Evolutionary conservation across 2,113 vertebrate species (phyloP).

Genomic region (Neodontobutis hainanensis): DNA sequence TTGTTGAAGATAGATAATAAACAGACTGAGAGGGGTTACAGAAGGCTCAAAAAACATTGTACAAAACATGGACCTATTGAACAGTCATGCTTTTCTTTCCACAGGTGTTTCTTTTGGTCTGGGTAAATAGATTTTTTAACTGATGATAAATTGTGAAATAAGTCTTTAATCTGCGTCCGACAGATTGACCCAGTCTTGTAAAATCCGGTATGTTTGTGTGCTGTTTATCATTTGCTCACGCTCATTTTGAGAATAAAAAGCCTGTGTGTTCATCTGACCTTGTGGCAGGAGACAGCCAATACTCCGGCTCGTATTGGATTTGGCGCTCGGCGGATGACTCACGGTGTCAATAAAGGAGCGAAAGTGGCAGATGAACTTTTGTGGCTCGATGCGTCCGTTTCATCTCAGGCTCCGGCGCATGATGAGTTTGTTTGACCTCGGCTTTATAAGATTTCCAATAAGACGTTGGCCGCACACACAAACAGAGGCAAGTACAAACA

Average conservation of each 20-base stretch:
- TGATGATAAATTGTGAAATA: neutral
- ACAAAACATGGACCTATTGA: too few species aligned
- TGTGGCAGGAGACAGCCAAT: conserved; percentile 29
- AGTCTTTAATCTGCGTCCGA: neutral
- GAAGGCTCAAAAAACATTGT: too few species aligned
- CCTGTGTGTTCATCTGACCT: conserved; percentile 34
- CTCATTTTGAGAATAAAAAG: neutral
- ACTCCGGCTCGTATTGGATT: conserved; percentile 33
- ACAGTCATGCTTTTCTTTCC: too few species aligned
- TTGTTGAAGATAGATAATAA: too few species aligned
- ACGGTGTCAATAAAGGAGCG: conserved; percentile 38
- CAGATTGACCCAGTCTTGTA: neutral
- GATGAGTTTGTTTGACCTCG: conserved; percentile 40
- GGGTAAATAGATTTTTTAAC: neutral
- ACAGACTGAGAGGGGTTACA: too few species aligned
- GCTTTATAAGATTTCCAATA: conserved; percentile 42
- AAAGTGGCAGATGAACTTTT: conserved; percentile 33
- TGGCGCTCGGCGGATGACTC: conserved; percentile 33
- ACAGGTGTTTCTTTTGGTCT: neutral
- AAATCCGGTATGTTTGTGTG: neutral
- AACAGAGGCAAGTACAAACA: neutral
- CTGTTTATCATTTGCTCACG: neutral
- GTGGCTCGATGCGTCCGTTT: conserved; percentile 14
- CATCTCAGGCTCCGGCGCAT: conserved; percentile 4
- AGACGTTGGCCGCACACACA: neutral